Conservation (phyloP, 2,797 vertebrate genomes). For the Scyliorhinus canicula region DNA sequence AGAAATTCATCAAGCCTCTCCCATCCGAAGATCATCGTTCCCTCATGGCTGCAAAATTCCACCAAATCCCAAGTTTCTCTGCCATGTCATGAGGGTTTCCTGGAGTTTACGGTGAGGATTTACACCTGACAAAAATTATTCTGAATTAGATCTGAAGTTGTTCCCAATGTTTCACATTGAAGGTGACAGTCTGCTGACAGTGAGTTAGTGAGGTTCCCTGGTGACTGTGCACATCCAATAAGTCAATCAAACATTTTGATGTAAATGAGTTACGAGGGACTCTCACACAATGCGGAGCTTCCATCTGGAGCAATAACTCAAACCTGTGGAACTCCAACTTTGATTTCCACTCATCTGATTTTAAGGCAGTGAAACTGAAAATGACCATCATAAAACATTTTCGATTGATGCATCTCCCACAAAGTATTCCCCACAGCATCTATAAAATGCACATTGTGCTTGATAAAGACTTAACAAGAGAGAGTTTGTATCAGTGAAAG, state of each 20-base stretch:
- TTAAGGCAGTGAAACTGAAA: neutral
- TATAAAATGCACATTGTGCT: neutral
- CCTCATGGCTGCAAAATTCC: neutral
- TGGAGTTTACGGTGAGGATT: neutral
- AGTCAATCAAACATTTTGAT: no score
- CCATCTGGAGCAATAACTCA: neutral
- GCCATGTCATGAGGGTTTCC: neutral
- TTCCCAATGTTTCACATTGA: neutral
- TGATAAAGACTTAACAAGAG: neutral
- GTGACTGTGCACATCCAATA: neutral
- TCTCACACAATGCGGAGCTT: neutral
- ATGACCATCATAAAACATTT: neutral
- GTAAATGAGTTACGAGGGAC: neutral
- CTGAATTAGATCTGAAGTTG: neutral
- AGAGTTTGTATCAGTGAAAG: no score
- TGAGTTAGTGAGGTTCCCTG: neutral
- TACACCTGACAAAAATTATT: neutral
- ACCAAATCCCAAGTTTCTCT: neutral
- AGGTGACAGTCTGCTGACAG: neutral
- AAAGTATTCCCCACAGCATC: neutral
- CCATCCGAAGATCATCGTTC: neutral
- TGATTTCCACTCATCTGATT: neutral
- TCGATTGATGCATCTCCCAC: neutral
- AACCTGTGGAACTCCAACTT: neutral
- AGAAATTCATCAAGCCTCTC: neutral